A percentile compares a stretch with the other conserved stretches of the same genome.
These are phyloP conservation scores for Notoglanidium macrostoma DNA, from an alignment of 2,797 vertebrate genomes.

Conservation along the genomic window DNA sequence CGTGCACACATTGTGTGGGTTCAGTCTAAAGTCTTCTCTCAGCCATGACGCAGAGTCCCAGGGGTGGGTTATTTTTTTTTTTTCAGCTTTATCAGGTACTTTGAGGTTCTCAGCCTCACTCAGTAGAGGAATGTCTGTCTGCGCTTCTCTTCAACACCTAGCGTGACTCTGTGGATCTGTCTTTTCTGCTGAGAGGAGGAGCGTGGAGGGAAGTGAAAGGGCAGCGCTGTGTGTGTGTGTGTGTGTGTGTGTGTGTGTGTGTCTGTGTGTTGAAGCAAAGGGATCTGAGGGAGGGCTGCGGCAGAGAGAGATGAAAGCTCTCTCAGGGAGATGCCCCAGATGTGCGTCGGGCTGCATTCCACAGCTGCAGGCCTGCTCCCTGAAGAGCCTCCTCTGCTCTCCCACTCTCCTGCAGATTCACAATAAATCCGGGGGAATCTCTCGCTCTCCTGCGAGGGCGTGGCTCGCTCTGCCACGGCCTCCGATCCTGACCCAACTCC, in stretches of 20 bases:
- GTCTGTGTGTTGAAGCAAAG: slow-evolving; percentile 37
- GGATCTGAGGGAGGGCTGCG: slow-evolving; percentile 49
- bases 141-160: slow-evolving; percentile 57
- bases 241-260: slow-evolving; percentile 22
- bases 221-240: slow-evolving; percentile 38
- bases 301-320: slow-evolving; percentile 55
- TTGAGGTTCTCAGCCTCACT: slow-evolving; percentile 49
- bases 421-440: slow-evolving; percentile 62
- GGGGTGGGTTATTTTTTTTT: not conserved
- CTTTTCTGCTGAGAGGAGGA: slow-evolving; percentile 50
- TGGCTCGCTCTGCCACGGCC: slow-evolving; percentile 41
- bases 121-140: slow-evolving; percentile 56
- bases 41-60: slow-evolving; percentile 34
- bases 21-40: slow-evolving; percentile 41
- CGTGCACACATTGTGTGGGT: not conserved
- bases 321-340: slow-evolving; percentile 60
- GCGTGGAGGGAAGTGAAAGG: slow-evolving; percentile 47
- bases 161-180: slow-evolving; percentile 47
- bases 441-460: slow-evolving; percentile 51
- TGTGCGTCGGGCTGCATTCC: slow-evolving; percentile 61
- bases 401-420: slow-evolving; percentile 58
- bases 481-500: slow-evolving; percentile 40
- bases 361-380: slow-evolving; percentile 53
- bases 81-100: slow-evolving; percentile 51
- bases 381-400: slow-evolving; percentile 61